A percentile compares a stretch with the other conserved stretches of the same genome.
These are phyloP conservation scores for Aphaenogaster ashmeadi DNA, from an alignment of 1,140 invertebrate species.

Conservation along the genomic window DNA sequence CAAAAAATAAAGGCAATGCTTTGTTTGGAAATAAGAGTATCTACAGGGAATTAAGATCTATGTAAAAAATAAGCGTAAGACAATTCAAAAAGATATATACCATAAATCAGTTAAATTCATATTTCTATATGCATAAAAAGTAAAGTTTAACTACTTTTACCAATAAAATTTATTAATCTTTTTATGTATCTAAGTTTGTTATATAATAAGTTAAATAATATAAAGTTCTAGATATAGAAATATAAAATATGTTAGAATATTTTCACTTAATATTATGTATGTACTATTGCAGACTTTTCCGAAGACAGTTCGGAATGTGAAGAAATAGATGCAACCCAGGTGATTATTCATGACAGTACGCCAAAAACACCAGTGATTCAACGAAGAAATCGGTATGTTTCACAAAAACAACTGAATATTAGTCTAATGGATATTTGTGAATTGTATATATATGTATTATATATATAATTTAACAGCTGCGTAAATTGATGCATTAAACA, in stretches of 20 bases:
- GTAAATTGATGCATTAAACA: conserved; percentile 5
- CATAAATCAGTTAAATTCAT: not conserved
- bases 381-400: conserved; percentile 84
- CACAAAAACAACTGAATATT: not conserved
- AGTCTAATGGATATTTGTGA: conserved; percentile 2
- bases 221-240: not conserved
- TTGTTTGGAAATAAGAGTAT: not conserved
- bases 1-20: not conserved
- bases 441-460: conserved; percentile 53
- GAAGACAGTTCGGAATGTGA: conserved; percentile 87
- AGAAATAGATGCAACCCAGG: conserved; percentile 91
- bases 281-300: conserved; percentile 72
- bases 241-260: not conserved
- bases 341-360: conserved; percentile 93
- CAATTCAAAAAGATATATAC: not conserved
- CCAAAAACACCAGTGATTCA: conserved; percentile 91
- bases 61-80: not conserved
- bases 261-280: conserved; percentile 4
- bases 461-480: conserved; percentile 37
- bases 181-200: not conserved
- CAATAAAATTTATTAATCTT: not conserved
- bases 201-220: not conserved
- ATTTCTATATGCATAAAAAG: not conserved
- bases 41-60: not conserved
- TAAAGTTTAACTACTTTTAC: not conserved